Evolutionary conservation across 2,797 vertebrate genomes (phyloP).

Genomic region (Hoplostethus mediterraneus): DNA sequence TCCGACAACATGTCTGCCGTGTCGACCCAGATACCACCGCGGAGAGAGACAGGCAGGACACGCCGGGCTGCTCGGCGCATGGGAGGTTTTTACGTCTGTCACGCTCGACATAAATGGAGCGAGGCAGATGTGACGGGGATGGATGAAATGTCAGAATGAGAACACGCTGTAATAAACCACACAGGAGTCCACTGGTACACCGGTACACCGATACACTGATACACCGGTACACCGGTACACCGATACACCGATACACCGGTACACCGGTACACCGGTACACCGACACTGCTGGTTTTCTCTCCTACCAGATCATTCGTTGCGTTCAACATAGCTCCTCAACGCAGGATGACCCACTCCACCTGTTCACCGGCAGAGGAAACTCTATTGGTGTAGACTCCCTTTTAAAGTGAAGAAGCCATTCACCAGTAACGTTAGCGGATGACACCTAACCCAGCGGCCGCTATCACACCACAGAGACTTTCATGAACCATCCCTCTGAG

Average conservation of each 20-base stretch:
- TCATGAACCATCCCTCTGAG: conserved; percentile 61
- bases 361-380: too few relatives aligned
- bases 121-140: conserved; percentile 8
- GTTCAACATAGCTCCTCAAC: too few relatives aligned
- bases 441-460: conserved; percentile 30
- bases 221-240: too few relatives aligned
- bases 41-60: conserved; percentile 43
- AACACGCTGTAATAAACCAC: too few relatives aligned
- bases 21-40: conserved; percentile 59
- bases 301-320: not conserved
- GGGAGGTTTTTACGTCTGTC: conserved; percentile 23
- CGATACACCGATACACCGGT: too few relatives aligned
- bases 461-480: conserved; percentile 24
- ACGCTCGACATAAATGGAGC: conserved; percentile 12
- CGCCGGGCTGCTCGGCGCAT: conserved; percentile 16
- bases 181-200: too few relatives aligned
- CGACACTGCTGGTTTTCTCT: not conserved
- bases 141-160: not conserved
- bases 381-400: too few relatives aligned
- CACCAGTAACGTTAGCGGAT: not conserved
- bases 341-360: too few relatives aligned
- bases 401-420: too few relatives aligned
- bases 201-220: too few relatives aligned
- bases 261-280: too few relatives aligned
- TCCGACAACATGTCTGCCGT: conserved; percentile 70